Evolutionary conservation across 2,113 vertebrate species (phyloP).

Genomic region (Oncorhynchus gorbuscha): DNA sequence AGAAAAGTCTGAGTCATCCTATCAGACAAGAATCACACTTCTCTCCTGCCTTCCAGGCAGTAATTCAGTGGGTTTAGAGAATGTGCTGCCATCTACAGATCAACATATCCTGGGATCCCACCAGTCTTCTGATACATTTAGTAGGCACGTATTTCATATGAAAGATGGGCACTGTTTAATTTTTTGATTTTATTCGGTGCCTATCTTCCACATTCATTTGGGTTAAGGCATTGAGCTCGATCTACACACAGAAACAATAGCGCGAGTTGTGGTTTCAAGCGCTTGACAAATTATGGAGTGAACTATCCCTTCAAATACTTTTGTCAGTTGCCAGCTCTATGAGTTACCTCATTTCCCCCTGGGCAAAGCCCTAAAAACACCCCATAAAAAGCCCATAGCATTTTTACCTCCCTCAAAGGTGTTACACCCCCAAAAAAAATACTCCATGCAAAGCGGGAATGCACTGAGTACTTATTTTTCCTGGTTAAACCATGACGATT

Average conservation of each 20-base stretch:
- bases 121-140: too few species aligned
- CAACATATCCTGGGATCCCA: too few species aligned
- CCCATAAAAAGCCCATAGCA: background rate
- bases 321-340: background rate
- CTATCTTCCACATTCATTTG: too few species aligned
- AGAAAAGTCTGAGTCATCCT: slow-evolving; percentile 34
- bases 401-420: background rate
- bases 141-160: too few species aligned
- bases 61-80: background rate
- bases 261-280: too few species aligned
- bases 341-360: background rate
- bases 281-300: background rate
- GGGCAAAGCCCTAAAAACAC: background rate
- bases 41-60: slow-evolving; percentile 7
- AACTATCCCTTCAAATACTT: background rate
- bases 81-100: background rate
- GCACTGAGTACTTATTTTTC: too few species aligned
- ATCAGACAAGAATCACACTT: background rate
- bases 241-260: too few species aligned
- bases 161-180: background rate
- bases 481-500: too few species aligned
- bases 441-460: too few species aligned
- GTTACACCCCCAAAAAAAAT: background rate
- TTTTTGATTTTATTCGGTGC: too few species aligned
- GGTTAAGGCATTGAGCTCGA: too few species aligned